Base-by-base conservation (phyloP, 1,140 invertebrate genomes). In the Anthonomus grandis region DNA sequence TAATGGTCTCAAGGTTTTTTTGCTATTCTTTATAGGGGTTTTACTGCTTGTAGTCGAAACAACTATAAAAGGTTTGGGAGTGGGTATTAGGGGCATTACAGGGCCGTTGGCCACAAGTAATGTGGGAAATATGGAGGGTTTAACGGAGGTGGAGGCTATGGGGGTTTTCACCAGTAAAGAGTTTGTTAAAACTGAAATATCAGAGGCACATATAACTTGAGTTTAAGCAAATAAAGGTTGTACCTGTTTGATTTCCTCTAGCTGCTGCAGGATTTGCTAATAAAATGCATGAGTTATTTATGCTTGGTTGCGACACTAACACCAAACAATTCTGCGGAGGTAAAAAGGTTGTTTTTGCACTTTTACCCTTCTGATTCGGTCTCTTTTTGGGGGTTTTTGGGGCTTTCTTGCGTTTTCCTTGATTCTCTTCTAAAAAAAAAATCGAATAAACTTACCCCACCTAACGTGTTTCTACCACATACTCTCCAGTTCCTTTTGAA, bases 91-190 rank as follows among this genome's bases (percentile, higher is more conserved):
- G 8, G 69, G 69, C 18, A 69, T 46, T 15, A 70, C 46, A 23
- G 55, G 64, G 27, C 68, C 68, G 54, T 71, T 69, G 2, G 68
- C 52, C 45, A 71, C 53, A 19, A 71, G 60, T 60, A 71, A 52
- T 9, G 68, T 71, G 36, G 50, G 38, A 4, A 54, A 36, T 44
- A 53, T 54, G 2, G 41, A 44, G 18, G 57, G 45, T 37, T 62
- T 60, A 10, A 66, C 52, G 15, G 55, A 53, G 17, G 63, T 55
- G 23, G 65, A 53, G n/a, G 65, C 57, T 24, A 65, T 47, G 13
- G 66, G 62, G 36, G 60, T 60, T 37, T 61, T 48, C 47, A 63
- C 41, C 27, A 65, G 37, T 36, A 31, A 36, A n/a, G 67, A 64
- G 48, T 66, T 64, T 53, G 63, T 63, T 21, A 66, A 42, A 10